Evolutionary conservation across 2,888 invertebrate species (phyloP), one percentile per base, ranked within the genome.

Genomic region (Xestia rhomboidea): DNA sequence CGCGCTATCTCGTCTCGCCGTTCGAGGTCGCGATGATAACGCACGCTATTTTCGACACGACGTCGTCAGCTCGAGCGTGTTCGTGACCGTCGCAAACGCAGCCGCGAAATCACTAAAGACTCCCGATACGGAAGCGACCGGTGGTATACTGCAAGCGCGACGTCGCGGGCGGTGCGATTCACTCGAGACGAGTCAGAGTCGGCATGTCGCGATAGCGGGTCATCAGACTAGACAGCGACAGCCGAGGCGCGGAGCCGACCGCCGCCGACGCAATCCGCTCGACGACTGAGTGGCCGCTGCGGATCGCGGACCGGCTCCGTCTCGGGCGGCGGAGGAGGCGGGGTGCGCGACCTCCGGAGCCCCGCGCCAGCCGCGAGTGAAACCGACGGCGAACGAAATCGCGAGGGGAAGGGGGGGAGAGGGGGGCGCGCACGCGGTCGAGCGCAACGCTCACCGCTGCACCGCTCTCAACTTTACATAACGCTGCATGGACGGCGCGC

Each of bases 11-110:
- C 93, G 95, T 95, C 95, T 94, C 95, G 95, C 93, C 94, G 93
- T 91, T 92, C 95, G 96, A 95, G 95, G 95, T 95, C 95, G 94
- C 93, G 93, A 92, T 96, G 96, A 96, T 96, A 96, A 96, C 96
- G 94, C 93, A 94, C 94, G 94, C 95, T 96, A 95, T 95, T 95
- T 95, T 91, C 85, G 93, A 95, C 88, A 92, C 93, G 86, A 90
- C 92, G 92, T 91, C 91, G 92, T 89, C 93, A 90, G 92, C 94
- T 93, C 93, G 81, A 85, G 62, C 82, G 85, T 92, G 93, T 89
- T 93, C 93, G 92, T 92, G 94, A 94, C 95, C 94, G 93, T 93
- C 95, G 95, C 94, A 92, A 93, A 94, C 94, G 94, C 94, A 95
- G 91, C 91, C 93, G 92, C 91, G 84, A 89, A 91, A 91, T 92